Conservation (phyloP, 2,797 vertebrate species). For the Pantherophis vulpinus region DNA sequence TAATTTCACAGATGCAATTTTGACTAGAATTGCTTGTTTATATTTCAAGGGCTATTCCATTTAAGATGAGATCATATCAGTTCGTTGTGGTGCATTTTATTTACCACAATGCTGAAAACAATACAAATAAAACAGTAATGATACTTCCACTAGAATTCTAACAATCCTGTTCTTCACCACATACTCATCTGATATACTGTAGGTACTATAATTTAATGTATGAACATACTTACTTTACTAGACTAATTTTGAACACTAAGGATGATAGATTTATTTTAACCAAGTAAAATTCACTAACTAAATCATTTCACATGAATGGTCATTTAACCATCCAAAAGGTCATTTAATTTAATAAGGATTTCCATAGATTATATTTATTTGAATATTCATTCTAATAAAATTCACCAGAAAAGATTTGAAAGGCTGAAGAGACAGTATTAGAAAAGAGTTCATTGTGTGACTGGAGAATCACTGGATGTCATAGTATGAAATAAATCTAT, state of each 20-base stretch:
- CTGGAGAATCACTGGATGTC: neutral
- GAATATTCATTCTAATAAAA: neutral
- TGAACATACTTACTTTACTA: neutral
- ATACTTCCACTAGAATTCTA: neutral
- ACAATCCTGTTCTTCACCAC: neutral
- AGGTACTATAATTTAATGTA: neutral
- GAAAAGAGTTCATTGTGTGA: neutral
- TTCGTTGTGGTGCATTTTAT: neutral
- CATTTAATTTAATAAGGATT: neutral
- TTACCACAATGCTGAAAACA: neutral
- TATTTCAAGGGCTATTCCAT: neutral
- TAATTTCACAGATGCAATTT: neutral
- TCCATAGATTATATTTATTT: neutral
- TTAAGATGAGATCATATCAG: neutral
- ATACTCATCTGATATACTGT: neutral
- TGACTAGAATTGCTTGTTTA: neutral
- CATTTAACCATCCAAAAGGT: neutral
- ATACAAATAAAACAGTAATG: neutral
- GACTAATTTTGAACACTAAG: neutral
- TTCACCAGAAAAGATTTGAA: neutral
- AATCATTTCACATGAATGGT: neutral
- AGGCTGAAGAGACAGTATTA: neutral
- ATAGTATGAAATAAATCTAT: neutral
- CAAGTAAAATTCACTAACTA: neutral
- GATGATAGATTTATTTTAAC: neutral